Conservation (phyloP, 1,140 invertebrate genomes). For the fruit fly (Drosophila melanogaster) region DNA sequence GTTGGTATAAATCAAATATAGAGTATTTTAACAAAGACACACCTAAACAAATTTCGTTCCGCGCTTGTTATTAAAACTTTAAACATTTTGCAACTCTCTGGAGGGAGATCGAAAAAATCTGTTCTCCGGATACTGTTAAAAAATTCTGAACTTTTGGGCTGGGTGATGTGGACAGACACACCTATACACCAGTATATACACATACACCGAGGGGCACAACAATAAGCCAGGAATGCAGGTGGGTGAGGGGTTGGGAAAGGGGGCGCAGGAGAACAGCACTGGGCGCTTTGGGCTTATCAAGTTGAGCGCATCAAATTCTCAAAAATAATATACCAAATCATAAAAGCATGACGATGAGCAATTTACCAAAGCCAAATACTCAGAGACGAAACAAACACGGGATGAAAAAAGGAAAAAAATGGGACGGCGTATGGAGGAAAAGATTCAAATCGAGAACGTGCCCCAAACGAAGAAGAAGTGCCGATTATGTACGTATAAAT, state of each 20-base stretch:
- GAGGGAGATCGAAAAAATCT: conserved; percentile 11
- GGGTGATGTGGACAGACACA: conserved; percentile 63
- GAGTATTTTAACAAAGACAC: background rate
- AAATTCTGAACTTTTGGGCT: conserved; percentile 28
- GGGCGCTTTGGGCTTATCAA: conserved; percentile 70
- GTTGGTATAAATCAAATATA: background rate
- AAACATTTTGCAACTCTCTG: conserved; percentile 3
- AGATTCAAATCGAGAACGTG: conserved; percentile 82
- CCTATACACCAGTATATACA: conserved; percentile 50
- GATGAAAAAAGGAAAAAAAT: background rate
- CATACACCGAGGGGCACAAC: conserved; percentile 51
- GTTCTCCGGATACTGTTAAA: conserved; percentile 18
- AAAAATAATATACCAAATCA: conserved; percentile 79
- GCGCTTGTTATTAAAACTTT: conserved; percentile 12
- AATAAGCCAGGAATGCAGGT: conserved; percentile 62
- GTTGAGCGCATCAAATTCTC: conserved; percentile 78
- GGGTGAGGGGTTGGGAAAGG: background rate
- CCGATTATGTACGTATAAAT: conserved; percentile 54
- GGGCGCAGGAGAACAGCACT: conserved; percentile 1
- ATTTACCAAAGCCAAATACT: conserved; percentile 75
- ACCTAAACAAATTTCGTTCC: background rate
- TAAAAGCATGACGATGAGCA: conserved; percentile 80
- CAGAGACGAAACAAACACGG: conserved; percentile 18
- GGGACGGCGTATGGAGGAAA: conserved; percentile 6
- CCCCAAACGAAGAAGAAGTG: conserved; percentile 43